phyloP scores from a whole-genome alignment of 2,113 vertebrate species.

The Nibea coibor region DNA sequence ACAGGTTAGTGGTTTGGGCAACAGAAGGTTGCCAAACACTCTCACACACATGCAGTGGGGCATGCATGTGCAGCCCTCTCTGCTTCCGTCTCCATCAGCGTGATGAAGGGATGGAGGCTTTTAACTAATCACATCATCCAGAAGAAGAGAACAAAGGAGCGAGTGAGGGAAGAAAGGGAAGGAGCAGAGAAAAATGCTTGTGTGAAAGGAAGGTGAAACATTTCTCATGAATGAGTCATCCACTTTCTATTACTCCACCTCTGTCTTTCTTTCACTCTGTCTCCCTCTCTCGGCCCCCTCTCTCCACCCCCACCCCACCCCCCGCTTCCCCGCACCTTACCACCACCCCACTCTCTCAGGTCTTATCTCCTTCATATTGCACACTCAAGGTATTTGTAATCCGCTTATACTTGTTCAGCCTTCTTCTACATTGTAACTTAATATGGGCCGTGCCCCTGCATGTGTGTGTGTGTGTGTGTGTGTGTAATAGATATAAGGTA shows the following conservation, averaged over 20 bases:
- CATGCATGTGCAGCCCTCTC: slow-evolving; percentile 13
- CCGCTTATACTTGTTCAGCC: slow-evolving; percentile 73
- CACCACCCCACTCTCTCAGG: slow-evolving; percentile 34
- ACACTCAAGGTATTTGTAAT: slow-evolving; percentile 77
- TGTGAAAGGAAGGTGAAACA: slow-evolving; percentile 53
- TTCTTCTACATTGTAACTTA: slow-evolving; percentile 72
- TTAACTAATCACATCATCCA: slow-evolving; percentile 73
- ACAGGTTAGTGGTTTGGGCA: slow-evolving; percentile 29
- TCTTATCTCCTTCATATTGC: slow-evolving; percentile 71
- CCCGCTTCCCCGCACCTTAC: background rate
- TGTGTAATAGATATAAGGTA: slow-evolving; percentile 56
- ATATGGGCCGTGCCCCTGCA: slow-evolving; percentile 40
- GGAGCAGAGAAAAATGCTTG: slow-evolving; percentile 8
- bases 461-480: slow-evolving; percentile 31
- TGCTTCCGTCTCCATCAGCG: slow-evolving; percentile 44
- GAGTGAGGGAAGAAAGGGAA: slow-evolving; percentile 22
- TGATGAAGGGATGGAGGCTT: slow-evolving; percentile 59
- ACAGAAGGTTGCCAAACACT: slow-evolving; percentile 33
- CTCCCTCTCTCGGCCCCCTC: slow-evolving; percentile 43
- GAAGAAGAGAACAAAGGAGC: slow-evolving; percentile 50
- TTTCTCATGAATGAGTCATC: slow-evolving; percentile 63
- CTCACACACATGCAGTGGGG: background rate
- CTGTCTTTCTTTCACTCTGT: slow-evolving; percentile 33
- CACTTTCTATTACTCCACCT: slow-evolving; percentile 37
- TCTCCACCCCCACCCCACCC: background rate